Base-by-base conservation (phyloP, 2,113 vertebrate genomes). In the Oceanites oceanicus region DNA sequence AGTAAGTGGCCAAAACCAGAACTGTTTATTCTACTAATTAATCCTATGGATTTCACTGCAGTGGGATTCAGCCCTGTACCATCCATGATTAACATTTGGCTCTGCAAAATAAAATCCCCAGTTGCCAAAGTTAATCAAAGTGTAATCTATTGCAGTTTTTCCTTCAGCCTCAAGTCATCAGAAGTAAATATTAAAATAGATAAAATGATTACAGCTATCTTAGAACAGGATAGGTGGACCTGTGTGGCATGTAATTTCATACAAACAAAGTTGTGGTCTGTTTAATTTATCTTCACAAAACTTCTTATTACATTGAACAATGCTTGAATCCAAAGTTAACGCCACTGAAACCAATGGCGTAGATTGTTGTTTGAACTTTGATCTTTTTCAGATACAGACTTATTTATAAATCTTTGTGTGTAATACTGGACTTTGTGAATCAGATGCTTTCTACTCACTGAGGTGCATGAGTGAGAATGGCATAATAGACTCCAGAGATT, bases 101-200 rank as follows among this genome's bases (percentile, higher is more conserved):
- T 87, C 50, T 72, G 32, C 25, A 71, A 84, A 91, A 94, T 74
- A 94, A 73, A 90, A 17, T 9, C 25, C 34, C 34, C 8, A 34
- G 59, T 29, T 94, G 23, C 19, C 23, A 67, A 85, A 91, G 20
- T 11, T 71, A 91, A 94, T 75, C 16, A 75, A 77, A 84, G 14
- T 36, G 55, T 71, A 89, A 84, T n/a, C 4, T 84, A 50, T 44
- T 52, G 23, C 23, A 89, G 3, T 49, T 50, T 82, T 92, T 88
- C 59, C 9, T 91, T 86, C 20, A 15, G 29, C 71, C 55, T 7
- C 52, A 87, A 84, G 18, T 78, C 23, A 87, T 85, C n/a, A 65
- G 56, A 96, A 85, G n/a, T 36, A 96, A 94, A 92, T 75, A 94
- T 56, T 87, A 87, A 81, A 94, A 78, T 21, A 80, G 25, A 66